A percentile compares a stretch with the other conserved stretches of the same genome.
Evolutionary conservation across 1,140 invertebrate species (phyloP).

Genomic region (Nephotettix cincticeps): DNA sequence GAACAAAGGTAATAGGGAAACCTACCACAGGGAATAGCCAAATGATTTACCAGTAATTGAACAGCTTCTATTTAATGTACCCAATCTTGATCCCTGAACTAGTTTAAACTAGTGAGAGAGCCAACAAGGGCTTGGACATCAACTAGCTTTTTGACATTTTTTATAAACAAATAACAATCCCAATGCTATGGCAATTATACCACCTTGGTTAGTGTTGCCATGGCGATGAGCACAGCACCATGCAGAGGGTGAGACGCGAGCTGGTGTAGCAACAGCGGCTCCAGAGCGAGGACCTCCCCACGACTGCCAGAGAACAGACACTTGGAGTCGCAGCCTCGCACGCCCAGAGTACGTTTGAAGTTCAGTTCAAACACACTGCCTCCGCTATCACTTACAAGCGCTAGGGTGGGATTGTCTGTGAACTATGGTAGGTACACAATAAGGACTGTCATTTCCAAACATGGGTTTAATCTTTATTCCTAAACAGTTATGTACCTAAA

Average conservation of each 20-base stretch:
- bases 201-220: slow-evolving; percentile 90
- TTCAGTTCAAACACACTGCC: slow-evolving; percentile 96
- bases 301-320: slow-evolving; percentile 92
- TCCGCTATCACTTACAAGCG: slow-evolving; percentile 89
- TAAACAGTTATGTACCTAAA: too few relatives aligned
- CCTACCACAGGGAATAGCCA: too few relatives aligned
- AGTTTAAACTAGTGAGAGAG: too few relatives aligned
- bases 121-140: too few relatives aligned
- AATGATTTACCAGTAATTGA: too few relatives aligned
- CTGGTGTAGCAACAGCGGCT: slow-evolving; percentile 73
- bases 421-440: too few relatives aligned
- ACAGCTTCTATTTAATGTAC: too few relatives aligned
- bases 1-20: too few relatives aligned
- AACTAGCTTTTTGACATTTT: too few relatives aligned
- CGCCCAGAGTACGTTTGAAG: slow-evolving; percentile 86
- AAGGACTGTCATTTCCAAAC: too few relatives aligned
- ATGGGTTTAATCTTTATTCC: too few relatives aligned
- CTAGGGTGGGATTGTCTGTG: slow-evolving; percentile 71
- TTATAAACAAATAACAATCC: slow-evolving; percentile 6
- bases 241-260: slow-evolving; percentile 68
- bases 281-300: slow-evolving; percentile 90
- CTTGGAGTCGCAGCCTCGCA: slow-evolving; percentile 82
- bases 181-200: slow-evolving; percentile 27
- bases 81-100: too few relatives aligned
- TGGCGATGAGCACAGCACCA: slow-evolving; percentile 78